These are phyloP conservation scores for Tipula unca DNA, from an alignment of 2,888 invertebrate genomes.

Conservation along the genomic window DNA sequence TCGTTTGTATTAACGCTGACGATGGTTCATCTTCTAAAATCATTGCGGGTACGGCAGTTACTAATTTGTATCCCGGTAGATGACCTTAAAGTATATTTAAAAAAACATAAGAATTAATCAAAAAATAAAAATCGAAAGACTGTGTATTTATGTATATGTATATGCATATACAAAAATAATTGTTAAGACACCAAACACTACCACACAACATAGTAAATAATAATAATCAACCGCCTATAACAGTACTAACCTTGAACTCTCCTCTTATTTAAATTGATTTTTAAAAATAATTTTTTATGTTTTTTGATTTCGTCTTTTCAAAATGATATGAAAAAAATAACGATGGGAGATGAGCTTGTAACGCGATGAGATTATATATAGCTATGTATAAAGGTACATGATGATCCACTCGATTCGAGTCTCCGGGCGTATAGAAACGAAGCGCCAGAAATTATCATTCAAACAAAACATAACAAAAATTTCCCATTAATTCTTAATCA, in stretches of 20 bases:
- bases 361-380: background rate
- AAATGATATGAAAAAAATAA: background rate
- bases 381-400: background rate
- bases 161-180: background rate
- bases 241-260: background rate
- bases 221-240: background rate
- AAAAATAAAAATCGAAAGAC: no score
- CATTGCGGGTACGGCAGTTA: slow-evolving; percentile 68
- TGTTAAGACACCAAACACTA: background rate
- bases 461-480: background rate
- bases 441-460: background rate
- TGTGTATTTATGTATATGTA: no score
- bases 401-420: background rate
- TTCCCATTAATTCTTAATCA: slow-evolving; percentile 14
- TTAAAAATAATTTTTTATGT: background rate
- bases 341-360: background rate
- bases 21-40: slow-evolving; percentile 61
- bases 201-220: background rate
- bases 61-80: slow-evolving; percentile 57
- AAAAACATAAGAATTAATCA: background rate
- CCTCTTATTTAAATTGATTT: background rate
- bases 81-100: slow-evolving; percentile 31
- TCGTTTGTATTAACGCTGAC: background rate
- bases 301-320: background rate
- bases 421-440: background rate